Evolutionary conservation across 2,888 invertebrate genomes (phyloP), one percentile per base, ranked within the genome.

Genomic region (Entomobrya multifasciata): DNA sequence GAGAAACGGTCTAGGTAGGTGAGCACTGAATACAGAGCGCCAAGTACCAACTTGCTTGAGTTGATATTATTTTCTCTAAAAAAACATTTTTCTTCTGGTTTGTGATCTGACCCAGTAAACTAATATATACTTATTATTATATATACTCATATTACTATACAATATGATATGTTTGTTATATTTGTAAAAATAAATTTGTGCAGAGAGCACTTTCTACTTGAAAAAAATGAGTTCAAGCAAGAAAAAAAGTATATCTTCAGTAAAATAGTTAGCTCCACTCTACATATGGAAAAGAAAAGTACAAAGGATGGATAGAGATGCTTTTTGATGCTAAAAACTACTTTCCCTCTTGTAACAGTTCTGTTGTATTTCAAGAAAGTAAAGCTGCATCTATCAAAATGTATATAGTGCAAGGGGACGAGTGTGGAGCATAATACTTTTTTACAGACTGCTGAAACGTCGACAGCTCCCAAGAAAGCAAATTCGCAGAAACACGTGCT

Each of bases 371-470:
- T n/a, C n/a, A n/a, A 49, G 65, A 36, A 41, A 25, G 47, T 60
- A 72, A 27, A 62, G n/a, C 74, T 36, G 82, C 67, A 84, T 84
- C 84, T 77, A 84, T 84, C 84, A 84, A 77, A 84, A 83, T 77
- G 84, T 77, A 84, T 84, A 84, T 84, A 84, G 84, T 84, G 76
- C 52, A 77, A 41, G 67, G 57, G 76, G 77, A 76, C 84, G 41
- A 49, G 70, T 67, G 49, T 8, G 17, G 25, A 44, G 57, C 67
- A 77, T 84, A 84, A 84, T 84, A 84, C 84, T 84, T 65, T 77
- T 84, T 84, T 84, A 84, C 77, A 84, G 84, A 77, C 77, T 70
- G 84, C 77, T 84, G 84, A 77, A 84, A 84, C 84, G 84, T 84
- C 84, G 84, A 84, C 84, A 84, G 84, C 84, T 84, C 84, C 77